Conservation (phyloP, 1,140 invertebrate genomes). For the Ephestia elutella region DNA sequence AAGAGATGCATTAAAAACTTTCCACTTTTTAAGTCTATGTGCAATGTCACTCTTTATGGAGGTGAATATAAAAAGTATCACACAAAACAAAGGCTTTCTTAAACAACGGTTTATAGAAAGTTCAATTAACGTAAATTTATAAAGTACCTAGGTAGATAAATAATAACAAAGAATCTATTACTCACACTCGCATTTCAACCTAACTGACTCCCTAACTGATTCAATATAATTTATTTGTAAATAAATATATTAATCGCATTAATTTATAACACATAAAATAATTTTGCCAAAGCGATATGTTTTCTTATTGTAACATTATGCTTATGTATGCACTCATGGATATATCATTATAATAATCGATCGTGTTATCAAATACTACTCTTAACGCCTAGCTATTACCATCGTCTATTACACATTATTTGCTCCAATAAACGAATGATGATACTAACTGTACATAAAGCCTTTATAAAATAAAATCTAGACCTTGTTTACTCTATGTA, state of each 20-base stretch:
- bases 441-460: slow-evolving; percentile 69
- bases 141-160: slow-evolving; percentile 15
- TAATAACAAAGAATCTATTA: slow-evolving; percentile 19
- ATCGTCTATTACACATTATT: slow-evolving; percentile 57
- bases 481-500: slow-evolving; percentile 46
- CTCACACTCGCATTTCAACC: slow-evolving; percentile 15
- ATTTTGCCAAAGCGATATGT: slow-evolving; percentile 70
- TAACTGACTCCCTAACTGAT: background rate
- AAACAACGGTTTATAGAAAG: background rate
- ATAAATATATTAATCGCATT: slow-evolving; percentile 21
- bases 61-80: slow-evolving; percentile 7
- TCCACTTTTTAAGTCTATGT: slow-evolving; percentile 21
- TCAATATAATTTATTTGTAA: slow-evolving; percentile 15
- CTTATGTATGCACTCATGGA: slow-evolving; percentile 44
- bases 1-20: slow-evolving; percentile 46
- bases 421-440: slow-evolving; percentile 54
- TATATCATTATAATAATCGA: slow-evolving; percentile 44
- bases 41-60: slow-evolving; percentile 18
- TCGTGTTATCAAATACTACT: slow-evolving; percentile 67
- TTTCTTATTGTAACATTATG: slow-evolving; percentile 67
- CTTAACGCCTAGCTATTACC: too few relatives aligned
- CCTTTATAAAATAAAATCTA: slow-evolving; percentile 70
- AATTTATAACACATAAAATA: slow-evolving; percentile 32
- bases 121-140: background rate
- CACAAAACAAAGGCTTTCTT: slow-evolving; percentile 1